Evolutionary conservation across 2,888 invertebrate species (phyloP), one percentile per base, ranked within the genome.

Genomic region (Scaptomyza reducta): DNA sequence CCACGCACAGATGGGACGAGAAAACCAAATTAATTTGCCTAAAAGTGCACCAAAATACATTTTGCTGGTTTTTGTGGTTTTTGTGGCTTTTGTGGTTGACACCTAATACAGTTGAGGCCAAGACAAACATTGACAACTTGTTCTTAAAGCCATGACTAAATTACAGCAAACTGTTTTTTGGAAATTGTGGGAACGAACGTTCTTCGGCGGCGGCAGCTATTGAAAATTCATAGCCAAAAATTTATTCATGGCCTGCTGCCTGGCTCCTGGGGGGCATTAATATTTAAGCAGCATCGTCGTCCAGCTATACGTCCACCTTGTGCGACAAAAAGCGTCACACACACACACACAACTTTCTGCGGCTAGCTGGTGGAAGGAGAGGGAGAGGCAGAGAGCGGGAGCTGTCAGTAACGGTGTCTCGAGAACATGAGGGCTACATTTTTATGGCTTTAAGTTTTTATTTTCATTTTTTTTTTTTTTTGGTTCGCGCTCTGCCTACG

Each of bases 181-280:
- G n/a, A n/a, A n/a, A 33, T 18, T 49, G 31, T 22, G 22, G 22
- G 22, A 4, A 3, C 3, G 22, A 22, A 22, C 3, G 3, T 22
- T 22, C n/a, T n/a, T n/a, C 35, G 18, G 16, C 3, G 16, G 16
- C 22, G 31, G 25, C 35, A 31, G 67, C 74, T 69, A 85, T 88
- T 89, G 87, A 85, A 88, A 90, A 90, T 90, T 90, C 89, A 90
- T 90, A 89, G 90, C 89, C 82, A 89, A 87, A 86, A 89, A 87
- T 82, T 82, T 88, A 88, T 90, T 89, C 88, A 88, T 88, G 88
- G 79, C 78, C 79, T 88, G 77, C 58, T 76, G 68, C 57, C 57
- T 66, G 82, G 70, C 77, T 80, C 87, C 49, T 54, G 62, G 54
- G 54, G 54, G 41, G 79, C 79, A 88, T 85, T 84, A 85, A 85